Evolutionary conservation across 1,140 invertebrate species (phyloP).

Genomic region (Octopus bimaculoides): DNA sequence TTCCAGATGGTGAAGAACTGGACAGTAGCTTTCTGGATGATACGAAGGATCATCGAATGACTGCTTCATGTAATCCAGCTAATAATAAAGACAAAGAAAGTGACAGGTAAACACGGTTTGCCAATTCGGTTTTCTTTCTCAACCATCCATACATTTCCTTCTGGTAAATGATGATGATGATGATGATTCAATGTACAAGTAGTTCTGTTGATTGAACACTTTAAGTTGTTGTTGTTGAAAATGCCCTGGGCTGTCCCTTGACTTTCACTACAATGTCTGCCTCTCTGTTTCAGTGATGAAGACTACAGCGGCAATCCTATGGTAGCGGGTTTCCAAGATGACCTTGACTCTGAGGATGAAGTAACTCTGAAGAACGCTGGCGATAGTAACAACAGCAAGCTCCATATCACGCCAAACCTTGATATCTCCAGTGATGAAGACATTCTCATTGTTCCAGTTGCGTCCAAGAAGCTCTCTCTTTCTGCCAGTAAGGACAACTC

Average conservation of each 20-base stretch:
- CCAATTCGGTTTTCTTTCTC: neutral
- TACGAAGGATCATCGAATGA: conserved; percentile 30
- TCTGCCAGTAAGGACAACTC: neutral
- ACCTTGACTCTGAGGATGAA: conserved; percentile 63
- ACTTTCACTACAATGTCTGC: too few relatives aligned
- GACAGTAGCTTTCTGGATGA: conserved; percentile 81
- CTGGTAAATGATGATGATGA: too few relatives aligned
- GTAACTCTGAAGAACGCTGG: conserved; percentile 19
- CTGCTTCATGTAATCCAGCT: neutral
- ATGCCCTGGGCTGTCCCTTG: too few relatives aligned
- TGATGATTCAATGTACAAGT: too few relatives aligned
- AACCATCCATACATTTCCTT: too few relatives aligned
- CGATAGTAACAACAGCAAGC: too few relatives aligned
- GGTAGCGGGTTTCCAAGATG: conserved; percentile 81
- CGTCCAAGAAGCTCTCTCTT: neutral
- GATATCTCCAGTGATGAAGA: conserved; percentile 17
- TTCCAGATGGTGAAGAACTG: conserved; percentile 72
- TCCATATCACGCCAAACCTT: neutral
- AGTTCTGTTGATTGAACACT: too few relatives aligned
- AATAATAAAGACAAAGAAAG: conserved; percentile 24
- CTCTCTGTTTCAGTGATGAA: conserved; percentile 64
- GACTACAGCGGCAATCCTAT: conserved; percentile 76
- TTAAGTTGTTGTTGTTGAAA: too few relatives aligned
- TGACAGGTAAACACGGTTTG: conserved; percentile 34
- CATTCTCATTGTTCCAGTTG: neutral